phyloP scores from a whole-genome alignment of 2,797 vertebrate species.

The Dipus sagitta region DNA sequence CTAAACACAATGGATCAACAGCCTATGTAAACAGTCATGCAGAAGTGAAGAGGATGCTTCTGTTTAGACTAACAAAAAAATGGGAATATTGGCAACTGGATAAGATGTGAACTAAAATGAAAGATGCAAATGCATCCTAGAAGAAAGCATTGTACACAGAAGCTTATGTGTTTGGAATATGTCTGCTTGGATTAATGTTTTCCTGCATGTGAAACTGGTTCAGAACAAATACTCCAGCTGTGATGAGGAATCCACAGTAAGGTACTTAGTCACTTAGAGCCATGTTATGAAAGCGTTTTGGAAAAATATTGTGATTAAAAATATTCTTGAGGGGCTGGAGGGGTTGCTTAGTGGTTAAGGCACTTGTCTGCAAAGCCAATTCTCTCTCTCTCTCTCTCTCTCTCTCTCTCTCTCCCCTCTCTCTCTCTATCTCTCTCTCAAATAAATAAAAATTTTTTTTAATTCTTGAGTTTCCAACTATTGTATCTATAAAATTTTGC shows the following conservation, averaged over 20 bases:
- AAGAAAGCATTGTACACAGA: constrained; percentile 80
- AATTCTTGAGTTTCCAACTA: constrained; percentile 72
- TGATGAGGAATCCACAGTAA: constrained; percentile 81
- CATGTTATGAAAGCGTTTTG: constrained; percentile 81
- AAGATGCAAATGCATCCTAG: constrained; percentile 76
- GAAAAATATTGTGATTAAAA: constrained; percentile 77
- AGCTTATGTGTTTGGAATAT: constrained; percentile 80
- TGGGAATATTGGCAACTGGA: constrained; percentile 10
- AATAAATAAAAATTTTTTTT: too few species aligned
- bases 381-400: too few species aligned
- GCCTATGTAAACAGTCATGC: background rate
- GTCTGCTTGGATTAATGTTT: constrained; percentile 87
- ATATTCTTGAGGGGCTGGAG: constrained; percentile 15
- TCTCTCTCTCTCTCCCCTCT: too few species aligned
- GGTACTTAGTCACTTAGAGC: constrained; percentile 77
- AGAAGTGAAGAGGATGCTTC: background rate
- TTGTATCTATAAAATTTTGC: constrained; percentile 13
- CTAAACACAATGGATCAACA: constrained; percentile 25
- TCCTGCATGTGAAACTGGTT: constrained; percentile 85
- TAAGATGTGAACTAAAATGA: constrained; percentile 74
- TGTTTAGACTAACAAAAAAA: constrained; percentile 62
- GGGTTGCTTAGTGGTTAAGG: too few species aligned
- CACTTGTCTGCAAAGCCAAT: too few species aligned
- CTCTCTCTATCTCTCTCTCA: too few species aligned
- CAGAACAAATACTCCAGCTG: constrained; percentile 78